Percentiles rank a stretch among this genome's conserved stretches.
phyloP scores from a whole-genome alignment of 2,113 vertebrate genomes.

The Phodopus roborovskii region DNA sequence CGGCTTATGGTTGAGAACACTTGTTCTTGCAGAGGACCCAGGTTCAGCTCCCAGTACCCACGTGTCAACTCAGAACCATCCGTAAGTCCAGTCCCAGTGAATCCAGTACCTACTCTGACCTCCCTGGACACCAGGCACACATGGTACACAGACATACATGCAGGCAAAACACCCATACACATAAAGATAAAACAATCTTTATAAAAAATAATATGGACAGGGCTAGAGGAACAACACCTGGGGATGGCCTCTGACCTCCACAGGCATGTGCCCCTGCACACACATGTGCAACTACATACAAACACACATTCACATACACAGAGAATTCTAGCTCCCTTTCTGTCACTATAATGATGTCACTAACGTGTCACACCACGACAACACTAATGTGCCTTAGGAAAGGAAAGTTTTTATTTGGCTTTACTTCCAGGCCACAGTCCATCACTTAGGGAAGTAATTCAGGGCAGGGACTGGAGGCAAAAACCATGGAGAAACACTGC shows the following conservation, averaged over 20 bases:
- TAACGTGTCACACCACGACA: neutral
- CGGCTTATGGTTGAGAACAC: neutral
- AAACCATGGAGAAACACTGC: no score
- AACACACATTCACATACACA: neutral
- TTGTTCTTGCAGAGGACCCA: neutral
- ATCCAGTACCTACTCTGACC: neutral
- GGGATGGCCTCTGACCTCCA: neutral
- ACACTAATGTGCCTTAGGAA: neutral
- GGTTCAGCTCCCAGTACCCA: neutral
- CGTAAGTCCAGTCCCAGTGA: neutral
- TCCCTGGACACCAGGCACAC: neutral
- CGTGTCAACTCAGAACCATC: neutral
- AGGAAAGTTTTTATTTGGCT: neutral
- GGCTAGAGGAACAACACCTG: neutral
- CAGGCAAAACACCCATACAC: neutral
- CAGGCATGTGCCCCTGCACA: neutral
- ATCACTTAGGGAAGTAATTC: neutral
- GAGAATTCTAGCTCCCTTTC: neutral
- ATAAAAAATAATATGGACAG: neutral
- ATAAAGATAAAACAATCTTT: neutral
- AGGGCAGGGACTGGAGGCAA: neutral
- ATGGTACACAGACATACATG: neutral
- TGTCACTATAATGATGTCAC: no score
- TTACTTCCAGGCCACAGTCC: neutral
- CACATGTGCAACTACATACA: neutral